phyloP scores from a whole-genome alignment of 2,797 vertebrate species.

The Gymnothorax reevesii region DNA sequence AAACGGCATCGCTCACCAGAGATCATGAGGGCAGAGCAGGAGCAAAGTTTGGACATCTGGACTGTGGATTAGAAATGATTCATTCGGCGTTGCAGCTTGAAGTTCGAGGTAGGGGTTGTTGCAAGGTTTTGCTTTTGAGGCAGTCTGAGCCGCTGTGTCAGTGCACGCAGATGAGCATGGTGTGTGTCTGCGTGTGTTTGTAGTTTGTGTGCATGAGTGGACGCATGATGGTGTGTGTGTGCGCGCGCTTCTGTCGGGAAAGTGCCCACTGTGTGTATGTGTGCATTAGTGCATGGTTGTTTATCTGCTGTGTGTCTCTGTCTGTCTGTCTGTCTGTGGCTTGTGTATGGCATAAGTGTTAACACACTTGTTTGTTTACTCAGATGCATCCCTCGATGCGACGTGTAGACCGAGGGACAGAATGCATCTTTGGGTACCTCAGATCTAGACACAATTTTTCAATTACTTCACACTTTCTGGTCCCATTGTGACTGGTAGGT shows the following conservation, averaged over 20 bases:
- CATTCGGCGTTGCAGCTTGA: neutral
- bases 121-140: neutral
- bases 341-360: neutral
- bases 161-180: too few species aligned
- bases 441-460: neutral
- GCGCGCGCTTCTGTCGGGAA: neutral
- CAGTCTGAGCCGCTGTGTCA: too few species aligned
- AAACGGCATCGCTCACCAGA: neutral
- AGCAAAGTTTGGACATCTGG: neutral
- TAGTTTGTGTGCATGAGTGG: neutral
- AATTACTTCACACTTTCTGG: neutral
- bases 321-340: neutral
- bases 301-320: neutral
- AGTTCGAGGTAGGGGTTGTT: conserved; percentile 26
- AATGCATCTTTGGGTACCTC: neutral
- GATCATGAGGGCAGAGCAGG: neutral
- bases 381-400: neutral
- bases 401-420: neutral
- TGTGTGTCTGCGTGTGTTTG: neutral
- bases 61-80: neutral
- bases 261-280: neutral
- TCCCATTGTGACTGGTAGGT: neutral
- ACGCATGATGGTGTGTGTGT: neutral
- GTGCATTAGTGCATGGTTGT: neutral
- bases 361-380: neutral